Conservation (phyloP, 2,113 vertebrate genomes). For the Bubo bubo region DNA sequence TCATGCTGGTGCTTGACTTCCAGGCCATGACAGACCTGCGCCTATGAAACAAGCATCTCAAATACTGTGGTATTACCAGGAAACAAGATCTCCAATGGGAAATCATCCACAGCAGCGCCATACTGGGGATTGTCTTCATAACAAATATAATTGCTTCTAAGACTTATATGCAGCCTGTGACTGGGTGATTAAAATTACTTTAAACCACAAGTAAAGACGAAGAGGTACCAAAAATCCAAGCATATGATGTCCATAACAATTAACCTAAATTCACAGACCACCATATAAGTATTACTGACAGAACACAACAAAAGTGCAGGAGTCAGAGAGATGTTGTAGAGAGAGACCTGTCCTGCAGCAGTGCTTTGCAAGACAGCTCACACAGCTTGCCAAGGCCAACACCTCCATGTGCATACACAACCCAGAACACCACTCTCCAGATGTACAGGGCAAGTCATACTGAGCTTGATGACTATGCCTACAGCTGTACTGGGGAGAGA, state of each 20-base stretch:
- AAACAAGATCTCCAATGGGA: neutral
- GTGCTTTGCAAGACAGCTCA: neutral
- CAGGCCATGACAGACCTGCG: neutral
- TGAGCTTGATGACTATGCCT: neutral
- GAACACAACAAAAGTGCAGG: neutral
- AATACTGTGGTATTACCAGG: neutral
- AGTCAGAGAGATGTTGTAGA: neutral
- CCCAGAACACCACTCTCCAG: neutral
- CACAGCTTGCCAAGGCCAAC: neutral
- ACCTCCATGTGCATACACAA: neutral
- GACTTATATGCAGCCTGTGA: neutral
- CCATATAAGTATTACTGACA: neutral
- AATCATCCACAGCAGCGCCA: neutral
- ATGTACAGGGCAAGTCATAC: too few species aligned
- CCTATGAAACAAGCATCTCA: neutral
- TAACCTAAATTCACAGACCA: neutral
- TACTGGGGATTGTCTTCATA: neutral
- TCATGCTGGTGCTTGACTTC: neutral
- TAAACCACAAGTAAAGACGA: neutral
- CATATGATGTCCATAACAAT: neutral
- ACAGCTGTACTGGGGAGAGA: neutral
- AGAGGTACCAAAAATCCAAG: neutral
- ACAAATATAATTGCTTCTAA: neutral
- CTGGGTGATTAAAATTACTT: neutral
- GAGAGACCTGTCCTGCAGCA: neutral